Evolutionary conservation across 2,113 vertebrate species (phyloP).

Genomic region (Hystrix cristata): DNA sequence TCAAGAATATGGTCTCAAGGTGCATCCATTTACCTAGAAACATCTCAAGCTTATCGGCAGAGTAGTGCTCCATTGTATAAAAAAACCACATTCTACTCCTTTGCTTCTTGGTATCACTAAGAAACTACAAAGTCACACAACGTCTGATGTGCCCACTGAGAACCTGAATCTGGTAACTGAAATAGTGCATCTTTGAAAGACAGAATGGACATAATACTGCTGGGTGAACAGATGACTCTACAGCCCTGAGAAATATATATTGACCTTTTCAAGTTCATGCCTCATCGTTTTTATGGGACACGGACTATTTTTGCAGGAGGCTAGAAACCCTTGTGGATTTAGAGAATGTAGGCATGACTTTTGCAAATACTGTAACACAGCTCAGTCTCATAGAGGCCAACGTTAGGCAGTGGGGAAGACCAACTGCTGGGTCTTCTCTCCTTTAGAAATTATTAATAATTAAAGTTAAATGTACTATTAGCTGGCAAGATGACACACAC

Average conservation of each 20-base stretch:
- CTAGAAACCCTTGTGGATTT: neutral
- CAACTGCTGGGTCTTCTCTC: neutral
- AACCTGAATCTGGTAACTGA: neutral
- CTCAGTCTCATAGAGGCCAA: neutral
- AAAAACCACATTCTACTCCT: neutral
- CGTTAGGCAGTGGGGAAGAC: neutral
- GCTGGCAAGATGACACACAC: neutral
- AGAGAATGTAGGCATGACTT: neutral
- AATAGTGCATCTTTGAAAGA: neutral
- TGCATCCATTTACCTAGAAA: too few species aligned
- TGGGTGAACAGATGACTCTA: neutral
- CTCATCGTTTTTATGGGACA: neutral
- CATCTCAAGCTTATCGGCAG: too few species aligned
- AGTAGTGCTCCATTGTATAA: too few species aligned
- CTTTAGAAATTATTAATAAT: conserved; percentile 2
- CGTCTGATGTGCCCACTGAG: neutral
- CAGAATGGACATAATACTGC: neutral
- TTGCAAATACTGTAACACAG: neutral
- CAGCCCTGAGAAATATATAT: neutral
- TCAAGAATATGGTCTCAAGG: too few species aligned
- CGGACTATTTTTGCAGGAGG: neutral
- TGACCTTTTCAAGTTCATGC: neutral
- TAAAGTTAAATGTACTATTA: conserved; percentile 6
- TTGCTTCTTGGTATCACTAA: neutral
- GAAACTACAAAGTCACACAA: neutral